A percentile compares a stretch with the other conserved stretches of the same genome.
Evolutionary conservation across 2,888 invertebrate species (phyloP).

Genomic region (Thysanoteuthis rhombus): DNA sequence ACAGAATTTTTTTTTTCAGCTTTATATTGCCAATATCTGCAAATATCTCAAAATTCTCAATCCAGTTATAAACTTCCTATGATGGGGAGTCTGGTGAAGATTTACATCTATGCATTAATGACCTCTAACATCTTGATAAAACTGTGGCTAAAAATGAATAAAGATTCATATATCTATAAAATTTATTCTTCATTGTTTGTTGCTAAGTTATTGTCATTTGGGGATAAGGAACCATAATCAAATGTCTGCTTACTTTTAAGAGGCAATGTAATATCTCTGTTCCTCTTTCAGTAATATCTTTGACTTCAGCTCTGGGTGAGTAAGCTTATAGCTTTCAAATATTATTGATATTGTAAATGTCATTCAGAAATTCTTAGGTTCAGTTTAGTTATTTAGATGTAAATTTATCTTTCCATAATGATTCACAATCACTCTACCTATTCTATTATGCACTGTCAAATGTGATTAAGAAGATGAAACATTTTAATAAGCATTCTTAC

Average conservation of each 20-base stretch:
- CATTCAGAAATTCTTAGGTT: neutral
- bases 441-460: neutral
- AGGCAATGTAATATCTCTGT: neutral
- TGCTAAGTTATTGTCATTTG: neutral
- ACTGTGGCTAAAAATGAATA: no score
- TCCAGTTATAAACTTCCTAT: neutral
- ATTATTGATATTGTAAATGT: constrained; percentile 18
- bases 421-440: neutral
- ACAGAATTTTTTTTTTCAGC: neutral
- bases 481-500: neutral
- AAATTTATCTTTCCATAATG: neutral
- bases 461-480: neutral
- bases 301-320: constrained; percentile 31
- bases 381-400: neutral
- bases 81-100: neutral
- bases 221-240: neutral
- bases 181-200: neutral
- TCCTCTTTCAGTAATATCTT: constrained; percentile 31
- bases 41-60: neutral
- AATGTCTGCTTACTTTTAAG: neutral
- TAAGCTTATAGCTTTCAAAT: constrained; percentile 23
- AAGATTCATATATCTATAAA: neutral
- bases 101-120: neutral
- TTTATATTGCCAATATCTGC: neutral
- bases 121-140: neutral